These are phyloP conservation scores for Heliconius charithonia DNA, from an alignment of 2,888 invertebrate species.

Conservation along the genomic window DNA sequence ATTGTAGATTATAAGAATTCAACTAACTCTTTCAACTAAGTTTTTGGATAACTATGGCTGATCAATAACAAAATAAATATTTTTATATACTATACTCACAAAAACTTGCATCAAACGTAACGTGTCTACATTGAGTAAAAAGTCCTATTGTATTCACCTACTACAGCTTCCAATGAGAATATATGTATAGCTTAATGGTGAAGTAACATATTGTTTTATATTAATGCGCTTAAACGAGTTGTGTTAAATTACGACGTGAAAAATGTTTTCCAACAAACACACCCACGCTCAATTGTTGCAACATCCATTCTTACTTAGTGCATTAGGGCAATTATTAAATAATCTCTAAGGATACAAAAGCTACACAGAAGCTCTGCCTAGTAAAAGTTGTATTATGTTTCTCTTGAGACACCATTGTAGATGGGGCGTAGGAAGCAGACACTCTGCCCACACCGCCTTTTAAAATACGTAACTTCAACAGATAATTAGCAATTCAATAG, in stretches of 20 bases:
- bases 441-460: conserved; percentile 51
- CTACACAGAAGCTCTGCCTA: background rate
- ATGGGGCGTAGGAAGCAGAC: conserved; percentile 36
- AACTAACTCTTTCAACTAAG: background rate
- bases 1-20: background rate
- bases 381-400: conserved; percentile 6
- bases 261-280: conserved; percentile 13
- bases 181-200: background rate
- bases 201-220: background rate
- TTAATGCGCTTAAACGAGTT: background rate
- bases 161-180: background rate
- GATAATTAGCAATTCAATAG: conserved; percentile 53
- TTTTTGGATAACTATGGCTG: background rate
- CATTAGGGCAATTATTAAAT: conserved; percentile 18
- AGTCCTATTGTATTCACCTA: background rate
- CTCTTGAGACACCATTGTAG: conserved; percentile 1
- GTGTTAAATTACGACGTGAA: background rate
- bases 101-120: background rate
- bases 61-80: background rate
- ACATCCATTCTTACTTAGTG: conserved; percentile 15
- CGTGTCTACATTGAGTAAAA: background rate
- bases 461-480: conserved; percentile 51
- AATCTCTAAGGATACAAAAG: conserved; percentile 1
- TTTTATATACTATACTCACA: background rate
- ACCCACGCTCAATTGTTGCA: conserved; percentile 2